phyloP scores from a whole-genome alignment of 2,113 vertebrate species.

The Neomonachus schauinslandi region DNA sequence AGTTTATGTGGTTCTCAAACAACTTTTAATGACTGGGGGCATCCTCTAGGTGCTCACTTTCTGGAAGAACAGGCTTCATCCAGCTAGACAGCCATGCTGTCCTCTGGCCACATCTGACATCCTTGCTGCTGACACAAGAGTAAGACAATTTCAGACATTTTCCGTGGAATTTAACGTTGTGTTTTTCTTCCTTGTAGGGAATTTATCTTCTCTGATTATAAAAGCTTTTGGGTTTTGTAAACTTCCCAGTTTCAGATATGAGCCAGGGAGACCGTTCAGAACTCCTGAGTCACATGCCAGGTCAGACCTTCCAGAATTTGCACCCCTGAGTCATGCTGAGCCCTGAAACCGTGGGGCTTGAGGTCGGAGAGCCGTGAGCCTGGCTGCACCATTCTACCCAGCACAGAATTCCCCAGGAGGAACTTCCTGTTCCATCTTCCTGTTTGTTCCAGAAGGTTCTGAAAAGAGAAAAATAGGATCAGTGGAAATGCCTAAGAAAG shows the following conservation, averaged over 20 bases:
- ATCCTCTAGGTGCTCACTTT: neutral
- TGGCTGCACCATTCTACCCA: neutral
- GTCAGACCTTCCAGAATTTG: neutral
- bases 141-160: neutral
- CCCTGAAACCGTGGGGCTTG: neutral
- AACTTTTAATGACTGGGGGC: neutral
- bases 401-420: neutral
- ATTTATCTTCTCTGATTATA: neutral
- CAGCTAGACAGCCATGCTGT: neutral
- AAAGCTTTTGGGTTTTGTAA: neutral
- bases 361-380: neutral
- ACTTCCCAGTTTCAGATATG: neutral
- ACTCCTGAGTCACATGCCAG: neutral
- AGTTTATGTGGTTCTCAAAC: neutral
- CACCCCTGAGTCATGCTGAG: neutral
- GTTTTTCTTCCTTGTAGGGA: neutral
- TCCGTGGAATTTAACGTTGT: neutral
- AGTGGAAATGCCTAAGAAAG: neutral
- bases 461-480: neutral
- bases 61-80: neutral
- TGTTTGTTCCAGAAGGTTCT: neutral
- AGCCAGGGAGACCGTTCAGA: neutral
- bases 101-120: neutral
- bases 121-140: neutral
- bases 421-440: neutral